Evolutionary conservation across 1,140 invertebrate species (phyloP), one percentile per base, ranked within the genome.

Genomic region (Lepidurus apus): DNA sequence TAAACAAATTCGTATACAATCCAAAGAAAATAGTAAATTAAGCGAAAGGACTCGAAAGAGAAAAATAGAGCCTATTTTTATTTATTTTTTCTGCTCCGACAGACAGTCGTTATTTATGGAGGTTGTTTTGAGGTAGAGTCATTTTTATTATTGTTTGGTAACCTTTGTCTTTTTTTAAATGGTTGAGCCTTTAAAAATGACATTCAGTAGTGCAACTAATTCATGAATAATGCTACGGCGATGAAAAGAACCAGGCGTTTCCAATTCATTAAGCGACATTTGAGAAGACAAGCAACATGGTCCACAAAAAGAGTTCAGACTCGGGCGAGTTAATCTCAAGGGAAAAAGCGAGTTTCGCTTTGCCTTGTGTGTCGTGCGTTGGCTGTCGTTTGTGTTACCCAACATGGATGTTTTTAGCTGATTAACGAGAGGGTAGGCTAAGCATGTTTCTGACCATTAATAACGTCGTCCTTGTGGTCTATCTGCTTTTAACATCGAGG

Each of bases 401-500:
- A 34, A 34, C 34, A 34, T 34, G 34, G 34, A 34, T 4, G 34
- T 34, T 34, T 34, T 34, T 34, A 9, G 13, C 53, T 65, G 53
- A 65, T 65, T 65, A 65, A 65, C 53, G 53, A 65, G 53, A 65
- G 53, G 53, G 53, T 65, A 13, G 17, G 53, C 53, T 65, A n/a
- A 65, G 17, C 53, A 65, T 65, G 53, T 65, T 65, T 13, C 53
- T 65, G 53, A 17, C 53, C 53, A 65, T 65, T 65, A 65, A 65
- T 65, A 65, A 65, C 53, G 53, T 65, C 53, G 53, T 65, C 53
- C 53, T n/a, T 65, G 53, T 65, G 53, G 53, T 65, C 53, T 65
- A 65, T 65, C 53, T 65, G 53, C 13, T 65, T 21, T n/a, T n/a
- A 65, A 13, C 17, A n/a, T 21, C 53, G 17, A 65, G 4, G 53